phyloP scores from a whole-genome alignment of 2,888 invertebrate genomes.

The Leptogaster cylindrica region DNA sequence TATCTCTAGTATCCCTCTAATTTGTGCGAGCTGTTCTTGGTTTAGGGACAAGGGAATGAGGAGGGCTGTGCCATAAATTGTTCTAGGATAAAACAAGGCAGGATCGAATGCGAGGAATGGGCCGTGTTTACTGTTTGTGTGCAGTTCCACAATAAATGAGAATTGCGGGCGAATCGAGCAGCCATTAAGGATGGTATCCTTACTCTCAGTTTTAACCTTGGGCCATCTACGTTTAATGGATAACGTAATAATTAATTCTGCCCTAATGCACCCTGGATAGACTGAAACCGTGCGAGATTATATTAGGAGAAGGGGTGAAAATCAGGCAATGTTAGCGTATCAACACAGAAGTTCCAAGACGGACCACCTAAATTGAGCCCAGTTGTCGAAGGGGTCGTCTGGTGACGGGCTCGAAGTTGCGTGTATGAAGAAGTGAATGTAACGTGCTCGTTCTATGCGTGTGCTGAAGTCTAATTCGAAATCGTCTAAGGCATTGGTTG shows the following conservation, averaged over 20 bases:
- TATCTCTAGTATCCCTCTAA: too few species aligned
- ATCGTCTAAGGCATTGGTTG: constrained; percentile 34
- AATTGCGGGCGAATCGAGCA: neutral
- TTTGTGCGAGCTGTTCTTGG: too few species aligned
- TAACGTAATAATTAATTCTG: neutral
- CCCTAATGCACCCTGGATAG: neutral
- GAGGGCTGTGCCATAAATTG: too few species aligned
- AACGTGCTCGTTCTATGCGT: constrained; percentile 13
- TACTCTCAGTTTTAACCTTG: neutral
- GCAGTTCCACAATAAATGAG: neutral
- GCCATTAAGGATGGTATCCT: neutral
- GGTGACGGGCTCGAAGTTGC: too few species aligned
- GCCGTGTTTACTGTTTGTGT: neutral
- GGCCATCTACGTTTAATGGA: constrained; percentile 9
- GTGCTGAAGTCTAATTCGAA: constrained; percentile 11
- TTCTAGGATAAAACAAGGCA: too few species aligned
- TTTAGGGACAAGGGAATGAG: too few species aligned
- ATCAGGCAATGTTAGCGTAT: neutral
- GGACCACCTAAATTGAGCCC: neutral
- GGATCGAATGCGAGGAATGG: neutral
- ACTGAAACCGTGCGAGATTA: neutral
- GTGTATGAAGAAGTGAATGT: constrained; percentile 1
- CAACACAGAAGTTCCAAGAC: neutral
- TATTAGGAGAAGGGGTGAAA: neutral
- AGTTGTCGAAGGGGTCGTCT: neutral